Percentiles rank a stretch among this genome's conserved stretches.
Conservation (phyloP, 2,797 vertebrate species). For the Babyrousa celebensis region DNA sequence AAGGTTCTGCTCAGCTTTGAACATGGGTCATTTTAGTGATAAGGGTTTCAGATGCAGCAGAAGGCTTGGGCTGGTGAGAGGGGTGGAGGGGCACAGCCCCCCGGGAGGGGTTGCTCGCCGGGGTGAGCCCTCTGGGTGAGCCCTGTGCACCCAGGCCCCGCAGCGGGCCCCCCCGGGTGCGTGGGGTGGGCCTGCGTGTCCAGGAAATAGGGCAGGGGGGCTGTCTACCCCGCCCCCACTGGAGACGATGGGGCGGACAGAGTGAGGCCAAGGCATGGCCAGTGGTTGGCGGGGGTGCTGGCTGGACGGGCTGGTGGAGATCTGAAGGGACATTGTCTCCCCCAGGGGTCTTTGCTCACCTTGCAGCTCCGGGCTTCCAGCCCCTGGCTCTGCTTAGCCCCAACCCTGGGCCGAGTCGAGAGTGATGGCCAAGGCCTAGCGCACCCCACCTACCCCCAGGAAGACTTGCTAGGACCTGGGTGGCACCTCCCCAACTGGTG, state of each 20-base stretch:
- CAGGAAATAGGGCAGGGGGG: background rate
- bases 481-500: background rate
- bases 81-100: background rate
- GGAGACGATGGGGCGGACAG: background rate
- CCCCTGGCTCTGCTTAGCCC: background rate
- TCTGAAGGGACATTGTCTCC: background rate
- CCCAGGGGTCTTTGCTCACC: background rate
- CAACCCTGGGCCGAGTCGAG: fast-evolving
- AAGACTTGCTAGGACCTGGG: background rate
- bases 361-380: background rate
- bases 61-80: background rate
- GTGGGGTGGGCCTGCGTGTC: fast-evolving
- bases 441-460: background rate
- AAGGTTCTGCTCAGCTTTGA: background rate
- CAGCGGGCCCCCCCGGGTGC: background rate
- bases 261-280: background rate
- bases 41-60: background rate
- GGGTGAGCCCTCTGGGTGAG: too few relatives aligned
- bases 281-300: background rate
- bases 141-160: fast-evolving
- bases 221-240: background rate
- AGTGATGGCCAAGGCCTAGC: background rate
- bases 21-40: fast-evolving
- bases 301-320: background rate
- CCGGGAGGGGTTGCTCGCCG: background rate